Base-by-base conservation (phyloP, 2,113 vertebrate species). In the Chloropsis cyanopogon region DNA sequence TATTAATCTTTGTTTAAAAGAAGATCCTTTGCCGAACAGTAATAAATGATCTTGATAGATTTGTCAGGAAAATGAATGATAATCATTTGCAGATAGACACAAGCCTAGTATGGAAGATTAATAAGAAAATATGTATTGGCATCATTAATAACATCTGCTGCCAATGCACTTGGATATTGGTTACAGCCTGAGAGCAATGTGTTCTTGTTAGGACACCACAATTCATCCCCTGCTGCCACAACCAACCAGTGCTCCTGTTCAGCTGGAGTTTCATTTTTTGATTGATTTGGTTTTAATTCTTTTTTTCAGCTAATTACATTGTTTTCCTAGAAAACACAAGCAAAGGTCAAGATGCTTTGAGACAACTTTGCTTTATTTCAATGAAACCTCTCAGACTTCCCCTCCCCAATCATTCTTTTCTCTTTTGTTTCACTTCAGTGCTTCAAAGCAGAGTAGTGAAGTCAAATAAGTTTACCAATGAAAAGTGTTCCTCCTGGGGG, bases 31-130 rank as follows among this genome's bases (percentile, higher is more conserved):
- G 92, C 86, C 2, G 86, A 96, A 92, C 84, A 91, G 91, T 96
- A 97, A 96, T 96, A 96, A 97, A 96, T 97, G 96, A 96, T 96
- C 96, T 86, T 97, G 97, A 97, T 96, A 97, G 96, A 95, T 97
- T 97, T 97, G 95, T 97, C 96, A 97, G 94, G 95, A 95, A 96
- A 97, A 97, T 94, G 92, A 97, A 97, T 97, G 92, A 96, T 97
- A 96, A 96, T 92, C 90, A 96, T 97, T 97, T 98, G 89, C 95
- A 95, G 96, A 97, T 95, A 93, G 95, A 96, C 96, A 96, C 88
- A 37, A 95, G 89, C 94, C 94, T 92, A 82, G 86, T 63, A 92
- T 92, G 86, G 93, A 95, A 95, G 96, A 96, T 96, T 97, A 96
- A 97, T 96, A 97, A 82, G 80, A 91, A 97, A 97, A 96, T 94